A percentile compares a stretch with the other conserved stretches of the same genome.
These are phyloP conservation scores for Pteronotus mesoamericanus DNA, from an alignment of 2,797 vertebrate genomes.

Conservation along the genomic window DNA sequence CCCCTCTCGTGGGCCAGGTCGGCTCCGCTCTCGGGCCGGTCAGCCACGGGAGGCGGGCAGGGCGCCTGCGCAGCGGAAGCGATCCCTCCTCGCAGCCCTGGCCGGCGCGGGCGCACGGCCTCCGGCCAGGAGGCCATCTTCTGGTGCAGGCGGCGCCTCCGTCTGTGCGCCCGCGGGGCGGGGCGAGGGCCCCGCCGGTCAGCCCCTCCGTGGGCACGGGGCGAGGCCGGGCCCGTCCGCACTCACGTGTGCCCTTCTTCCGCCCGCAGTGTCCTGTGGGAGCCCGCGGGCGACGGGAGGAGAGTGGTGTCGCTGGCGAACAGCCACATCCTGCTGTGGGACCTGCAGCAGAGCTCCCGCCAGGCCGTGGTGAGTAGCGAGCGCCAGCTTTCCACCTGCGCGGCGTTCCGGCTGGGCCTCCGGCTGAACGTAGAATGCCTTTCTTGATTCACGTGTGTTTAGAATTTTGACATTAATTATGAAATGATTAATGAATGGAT, in stretches of 20 bases:
- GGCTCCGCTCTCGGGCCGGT: not conserved
- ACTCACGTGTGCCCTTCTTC: not conserved
- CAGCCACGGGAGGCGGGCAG: not conserved
- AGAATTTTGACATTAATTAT: not conserved
- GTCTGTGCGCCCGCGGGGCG: not conserved
- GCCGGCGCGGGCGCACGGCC: not conserved
- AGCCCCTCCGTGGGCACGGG: fast-evolving
- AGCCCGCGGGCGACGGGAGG: constrained; percentile 95
- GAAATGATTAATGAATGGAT: fast-evolving
- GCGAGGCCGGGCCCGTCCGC: too few species aligned
- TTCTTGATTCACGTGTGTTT: not conserved
- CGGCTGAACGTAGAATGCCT: not conserved
- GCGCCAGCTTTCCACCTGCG: fast-evolving
- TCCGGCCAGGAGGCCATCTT: not conserved
- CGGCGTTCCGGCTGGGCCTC: too few species aligned
- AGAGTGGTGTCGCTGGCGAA: constrained; percentile 94
- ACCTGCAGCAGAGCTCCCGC: constrained; percentile 93
- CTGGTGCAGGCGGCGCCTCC: not conserved
- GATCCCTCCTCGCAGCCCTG: not conserved
- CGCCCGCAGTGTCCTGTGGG: constrained; percentile 91
- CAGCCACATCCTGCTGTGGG: constrained; percentile 94
- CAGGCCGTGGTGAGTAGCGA: constrained; percentile 88
- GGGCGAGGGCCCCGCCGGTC: not conserved
- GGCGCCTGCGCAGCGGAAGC: fast-evolving
- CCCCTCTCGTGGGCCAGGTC: fast-evolving